Conservation (phyloP, 2,888 invertebrate species). For the Chrysopilus asiliformis region DNA sequence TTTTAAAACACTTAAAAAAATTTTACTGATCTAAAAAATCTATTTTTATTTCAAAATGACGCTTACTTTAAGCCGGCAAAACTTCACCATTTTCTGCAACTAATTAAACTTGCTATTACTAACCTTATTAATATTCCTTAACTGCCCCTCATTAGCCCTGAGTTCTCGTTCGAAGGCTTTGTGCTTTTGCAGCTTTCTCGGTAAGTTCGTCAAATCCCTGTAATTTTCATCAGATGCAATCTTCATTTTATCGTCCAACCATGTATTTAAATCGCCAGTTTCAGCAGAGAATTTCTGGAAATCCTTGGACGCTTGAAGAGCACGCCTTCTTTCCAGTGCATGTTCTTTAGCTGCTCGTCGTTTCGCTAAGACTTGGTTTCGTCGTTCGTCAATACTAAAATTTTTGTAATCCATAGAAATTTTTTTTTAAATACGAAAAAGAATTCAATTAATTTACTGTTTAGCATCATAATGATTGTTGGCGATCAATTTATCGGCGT, state of each 20-base stretch:
- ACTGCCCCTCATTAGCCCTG: slow-evolving; percentile 84
- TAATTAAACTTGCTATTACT: slow-evolving; percentile 17
- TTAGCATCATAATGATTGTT: slow-evolving; percentile 67
- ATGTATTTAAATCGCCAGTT: slow-evolving; percentile 75
- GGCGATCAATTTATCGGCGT: slow-evolving; percentile 66
- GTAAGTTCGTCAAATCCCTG: slow-evolving; percentile 75
- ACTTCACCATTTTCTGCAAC: neutral
- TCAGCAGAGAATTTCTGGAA: slow-evolving; percentile 89
- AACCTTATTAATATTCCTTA: slow-evolving; percentile 71
- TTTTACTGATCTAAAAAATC: no score
- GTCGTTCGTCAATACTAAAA: slow-evolving; percentile 51
- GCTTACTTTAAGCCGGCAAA: neutral
- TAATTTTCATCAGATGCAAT: slow-evolving; percentile 89
- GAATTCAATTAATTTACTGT: slow-evolving; percentile 43
- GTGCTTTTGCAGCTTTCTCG: slow-evolving; percentile 88
- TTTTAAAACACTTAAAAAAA: no score
- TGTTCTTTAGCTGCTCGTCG: slow-evolving; percentile 62
- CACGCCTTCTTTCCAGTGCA: slow-evolving; percentile 57
- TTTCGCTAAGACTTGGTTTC: slow-evolving; percentile 59
- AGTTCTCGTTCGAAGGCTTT: slow-evolving; percentile 94
- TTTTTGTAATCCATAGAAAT: neutral
- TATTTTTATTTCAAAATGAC: no score
- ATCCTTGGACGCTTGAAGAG: slow-evolving; percentile 69
- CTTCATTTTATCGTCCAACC: slow-evolving; percentile 85
- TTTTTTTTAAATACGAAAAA: slow-evolving; percentile 1